Conservation (phyloP, 2,797 vertebrate genomes). For the Microhierax caerulescens region DNA sequence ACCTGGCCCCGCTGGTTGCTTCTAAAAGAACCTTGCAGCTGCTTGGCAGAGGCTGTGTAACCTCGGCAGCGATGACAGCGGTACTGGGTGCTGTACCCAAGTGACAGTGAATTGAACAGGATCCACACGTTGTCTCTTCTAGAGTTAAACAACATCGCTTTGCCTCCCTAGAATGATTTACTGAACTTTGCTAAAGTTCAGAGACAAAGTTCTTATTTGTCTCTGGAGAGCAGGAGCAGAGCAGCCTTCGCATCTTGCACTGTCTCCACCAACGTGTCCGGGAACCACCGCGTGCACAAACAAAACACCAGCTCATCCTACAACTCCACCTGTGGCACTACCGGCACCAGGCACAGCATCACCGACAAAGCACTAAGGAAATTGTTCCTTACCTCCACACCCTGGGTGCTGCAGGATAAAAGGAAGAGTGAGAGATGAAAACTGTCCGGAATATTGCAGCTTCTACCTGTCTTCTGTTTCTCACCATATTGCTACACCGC, state of each 20-base stretch:
- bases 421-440: background rate
- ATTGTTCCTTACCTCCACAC: background rate
- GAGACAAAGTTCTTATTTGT: background rate
- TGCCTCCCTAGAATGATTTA: background rate
- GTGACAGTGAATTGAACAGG: background rate
- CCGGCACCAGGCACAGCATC: accelerated
- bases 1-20: background rate
- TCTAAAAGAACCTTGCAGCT: background rate
- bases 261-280: background rate
- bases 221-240: background rate
- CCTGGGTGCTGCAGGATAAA: background rate
- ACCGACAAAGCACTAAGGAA: background rate
- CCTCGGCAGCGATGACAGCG: background rate
- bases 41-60: background rate
- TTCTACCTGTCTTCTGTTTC: background rate
- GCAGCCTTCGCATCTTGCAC: background rate
- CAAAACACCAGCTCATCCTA: background rate
- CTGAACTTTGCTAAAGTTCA: background rate
- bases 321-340: accelerated
- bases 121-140: background rate
- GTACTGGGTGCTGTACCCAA: background rate
- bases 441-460: background rate
- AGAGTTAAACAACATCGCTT: background rate
- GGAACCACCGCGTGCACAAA: background rate
- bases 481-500: background rate